Base-by-base conservation (phyloP, 2,113 vertebrate species). In the Anguilla rostrata region DNA sequence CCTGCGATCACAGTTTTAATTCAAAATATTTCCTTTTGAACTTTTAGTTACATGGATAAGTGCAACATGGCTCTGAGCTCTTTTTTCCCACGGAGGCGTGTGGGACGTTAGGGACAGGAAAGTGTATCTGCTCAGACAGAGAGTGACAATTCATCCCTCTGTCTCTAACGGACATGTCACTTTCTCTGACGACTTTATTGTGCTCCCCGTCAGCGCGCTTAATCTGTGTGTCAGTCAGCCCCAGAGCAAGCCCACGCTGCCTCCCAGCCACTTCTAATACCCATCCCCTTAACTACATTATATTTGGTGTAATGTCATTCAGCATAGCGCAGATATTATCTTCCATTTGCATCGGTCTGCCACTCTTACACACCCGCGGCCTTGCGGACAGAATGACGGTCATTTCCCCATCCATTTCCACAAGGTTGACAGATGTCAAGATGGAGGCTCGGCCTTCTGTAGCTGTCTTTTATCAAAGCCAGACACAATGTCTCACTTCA, bases 121-220 rank as follows among this genome's bases (percentile, higher is more conserved):
- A 94, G 94, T 88, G 96, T 96, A 95, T 95, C 91, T 93, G 93
- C 93, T 83, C 90, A 94, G 94, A 95, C 96, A 97, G 96, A 97
- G 97, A 94, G 94, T 92, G 97, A 97, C 96, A 96, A 96, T 96
- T 94, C 96, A 95, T 96, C 94, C 94, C 88, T 95, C 95, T 95
- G 95, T 95, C 95, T 91, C 94, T 90, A 34, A n/a, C 11, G 29
- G 94, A 93, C 93, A 86, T 92, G 96, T 94, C 95, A 94, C 78
- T 85, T 90, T 93, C 93, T 93, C 94, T 91, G 93, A 94, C 85
- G 91, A 87, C 83, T 91, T 90, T 92, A 95, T 87, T 95, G 93
- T 95, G 94, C 89, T 7, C 90, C 91, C 94, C 91, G 95, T 94
- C 95, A 94, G 92, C 14, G 90, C 90, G n/a, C 93, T 94, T 93